Percentiles rank a stretch among this genome's conserved stretches.
phyloP scores from a whole-genome alignment of 2,113 vertebrate genomes.

The Potamarius usumacintae region DNA sequence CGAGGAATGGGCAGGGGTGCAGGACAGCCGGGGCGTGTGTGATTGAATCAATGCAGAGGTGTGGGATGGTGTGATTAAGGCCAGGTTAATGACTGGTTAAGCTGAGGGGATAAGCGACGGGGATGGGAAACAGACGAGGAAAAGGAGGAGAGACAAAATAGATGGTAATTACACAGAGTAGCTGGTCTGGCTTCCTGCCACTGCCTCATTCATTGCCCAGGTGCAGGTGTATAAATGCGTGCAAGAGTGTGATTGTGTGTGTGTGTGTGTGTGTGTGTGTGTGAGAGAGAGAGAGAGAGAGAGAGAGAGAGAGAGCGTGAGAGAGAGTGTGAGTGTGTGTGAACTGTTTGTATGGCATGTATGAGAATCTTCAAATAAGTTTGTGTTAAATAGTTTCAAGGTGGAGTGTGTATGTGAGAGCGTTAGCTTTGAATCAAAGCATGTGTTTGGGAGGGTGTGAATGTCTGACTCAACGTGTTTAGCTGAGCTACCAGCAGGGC shows the following conservation, averaged over 20 bases:
- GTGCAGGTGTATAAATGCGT: conserved; percentile 60
- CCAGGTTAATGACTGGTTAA: conserved; percentile 84
- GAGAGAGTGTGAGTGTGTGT: conserved; percentile 25
- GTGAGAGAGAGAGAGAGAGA: not conserved
- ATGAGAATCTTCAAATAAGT: conserved; percentile 32
- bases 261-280: conserved; percentile 13
- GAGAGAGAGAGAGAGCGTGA: not conserved
- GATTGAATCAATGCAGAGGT: conserved; percentile 42
- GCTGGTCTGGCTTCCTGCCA: conserved; percentile 80
- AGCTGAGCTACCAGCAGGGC: conserved; percentile 64
- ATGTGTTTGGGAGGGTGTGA: conserved; percentile 52
- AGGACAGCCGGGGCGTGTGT: conserved; percentile 26
- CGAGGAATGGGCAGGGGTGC: conserved; percentile 29
- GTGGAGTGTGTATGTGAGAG: conserved; percentile 23
- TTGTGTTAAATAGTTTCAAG: conserved; percentile 48
- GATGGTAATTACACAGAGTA: conserved; percentile 83
- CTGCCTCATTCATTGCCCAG: conserved; percentile 81
- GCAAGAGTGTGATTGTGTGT: conserved; percentile 37
- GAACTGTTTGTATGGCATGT: conserved; percentile 43
- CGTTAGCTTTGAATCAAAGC: conserved; percentile 24
- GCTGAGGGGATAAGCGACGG: conserved; percentile 73
- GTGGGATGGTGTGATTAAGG: conserved; percentile 47
- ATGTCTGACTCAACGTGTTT: conserved; percentile 58
- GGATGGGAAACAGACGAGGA: conserved; percentile 65
- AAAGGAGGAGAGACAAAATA: conserved; percentile 62